Evolutionary conservation across 2,113 vertebrate genomes (phyloP), one percentile per base, ranked within the genome.

Genomic region (Brachypteracias leptosomus): DNA sequence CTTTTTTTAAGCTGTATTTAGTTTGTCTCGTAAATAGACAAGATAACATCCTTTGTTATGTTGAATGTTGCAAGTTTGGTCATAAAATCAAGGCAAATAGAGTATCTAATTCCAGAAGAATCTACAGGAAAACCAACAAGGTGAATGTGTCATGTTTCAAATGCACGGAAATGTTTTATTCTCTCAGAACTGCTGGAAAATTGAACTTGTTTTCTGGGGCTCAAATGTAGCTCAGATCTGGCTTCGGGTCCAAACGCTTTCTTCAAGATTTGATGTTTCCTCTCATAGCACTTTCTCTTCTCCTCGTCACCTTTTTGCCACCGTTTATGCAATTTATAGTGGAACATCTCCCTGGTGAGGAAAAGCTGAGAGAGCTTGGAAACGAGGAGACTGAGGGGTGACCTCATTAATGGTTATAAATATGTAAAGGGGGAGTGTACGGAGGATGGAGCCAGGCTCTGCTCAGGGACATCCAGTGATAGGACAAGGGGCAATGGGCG

Each of bases 91-190:
- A 38, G 55, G 25, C 19, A 72, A 40, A 74, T 6, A 54, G 76
- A 28, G 6, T 26, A 6, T 46, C 46, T 46, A 35, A 66, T 73
- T 79, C 31, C 28, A 29, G 17, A 73, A 63, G 14, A 85, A 89
- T 51, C 35, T 82, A 3, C 54, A 74, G 35, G 59, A 77, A 85
- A 82, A 49, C 12, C 26, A 57, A 10, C 17, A 46, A 13, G 9
- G 25, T 13, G 14, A 75, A 68, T 2, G 2, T 1, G 1, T 59
- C 11, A 7, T 59, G 75, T 90, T 85, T 46, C 7, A 51, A 29
- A 46, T 55, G 6, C 33, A n/a, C 0, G 0, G 21, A 19, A 31
- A 24, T 0, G 46, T 47, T 26, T 51, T 66, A 6, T 55, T 63
- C 17, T 35, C 14, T 31, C 51, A 67, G 58, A 85, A 52, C 16